phyloP scores from a whole-genome alignment of 2,888 invertebrate genomes.

The Epirrhoe tristata region DNA sequence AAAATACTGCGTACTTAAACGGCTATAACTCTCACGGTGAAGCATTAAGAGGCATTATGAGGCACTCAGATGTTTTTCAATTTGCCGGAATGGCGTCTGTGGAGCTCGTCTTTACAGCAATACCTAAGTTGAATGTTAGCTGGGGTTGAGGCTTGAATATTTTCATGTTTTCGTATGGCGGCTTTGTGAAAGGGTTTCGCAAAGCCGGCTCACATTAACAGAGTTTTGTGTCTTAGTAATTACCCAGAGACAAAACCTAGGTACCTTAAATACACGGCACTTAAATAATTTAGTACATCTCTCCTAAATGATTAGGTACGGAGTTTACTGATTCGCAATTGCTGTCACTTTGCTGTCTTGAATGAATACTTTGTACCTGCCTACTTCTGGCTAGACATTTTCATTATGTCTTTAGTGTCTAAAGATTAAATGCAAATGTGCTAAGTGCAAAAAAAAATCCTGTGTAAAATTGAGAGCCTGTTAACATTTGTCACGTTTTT shows the following conservation, averaged over 20 bases:
- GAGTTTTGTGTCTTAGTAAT: not conserved
- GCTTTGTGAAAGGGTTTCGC: constrained; percentile 16
- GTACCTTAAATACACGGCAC: not conserved
- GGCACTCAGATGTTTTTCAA: constrained; percentile 81
- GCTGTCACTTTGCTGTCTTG: no score
- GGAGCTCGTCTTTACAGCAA: constrained; percentile 63
- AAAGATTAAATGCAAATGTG: not conserved
- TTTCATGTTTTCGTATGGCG: constrained; percentile 26
- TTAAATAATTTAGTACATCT: not conserved
- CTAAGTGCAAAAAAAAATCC: not conserved
- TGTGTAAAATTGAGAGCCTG: not conserved
- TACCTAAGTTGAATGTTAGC: constrained; percentile 52
- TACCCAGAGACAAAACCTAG: not conserved
- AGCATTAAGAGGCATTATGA: constrained; percentile 79
- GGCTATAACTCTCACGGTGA: constrained; percentile 72
- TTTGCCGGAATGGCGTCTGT: constrained; percentile 74
- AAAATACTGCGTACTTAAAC: constrained; percentile 73
- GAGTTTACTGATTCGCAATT: no score
- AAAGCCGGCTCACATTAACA: not conserved
- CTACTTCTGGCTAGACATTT: no score
- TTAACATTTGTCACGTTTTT: not conserved
- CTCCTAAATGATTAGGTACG: no score
- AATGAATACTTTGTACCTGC: no score
- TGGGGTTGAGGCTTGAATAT: constrained; percentile 42
- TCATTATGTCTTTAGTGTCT: no score